A percentile compares a stretch with the other conserved stretches of the same genome.
Conservation (phyloP, 2,888 invertebrate genomes). For the Drosophila mayaguana region DNA sequence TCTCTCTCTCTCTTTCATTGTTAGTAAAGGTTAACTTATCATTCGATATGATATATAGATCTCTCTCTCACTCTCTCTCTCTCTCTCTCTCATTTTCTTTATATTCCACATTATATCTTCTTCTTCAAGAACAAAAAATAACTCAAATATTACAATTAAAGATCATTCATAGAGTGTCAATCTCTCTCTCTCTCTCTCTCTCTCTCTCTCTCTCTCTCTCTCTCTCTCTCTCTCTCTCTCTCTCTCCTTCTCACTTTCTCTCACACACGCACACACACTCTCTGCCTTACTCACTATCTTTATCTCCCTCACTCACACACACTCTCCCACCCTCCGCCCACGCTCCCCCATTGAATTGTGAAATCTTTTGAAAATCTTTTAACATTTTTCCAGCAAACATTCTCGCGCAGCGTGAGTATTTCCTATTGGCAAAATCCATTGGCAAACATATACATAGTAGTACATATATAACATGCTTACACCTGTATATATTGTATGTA, state of each 20-base stretch:
- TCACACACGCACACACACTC: neutral
- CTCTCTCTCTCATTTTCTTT: neutral
- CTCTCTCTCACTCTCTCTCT: neutral
- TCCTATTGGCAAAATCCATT: conserved; percentile 24
- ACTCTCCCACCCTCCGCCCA: neutral
- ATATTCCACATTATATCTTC: too few relatives aligned
- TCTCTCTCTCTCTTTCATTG: neutral
- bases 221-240: neutral
- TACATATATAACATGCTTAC: neutral
- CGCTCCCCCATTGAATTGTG: conserved; percentile 28
- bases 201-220: neutral
- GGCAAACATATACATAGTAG: conserved; percentile 1
- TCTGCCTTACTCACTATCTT: neutral
- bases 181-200: neutral
- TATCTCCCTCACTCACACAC: neutral
- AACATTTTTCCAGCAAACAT: conserved; percentile 77
- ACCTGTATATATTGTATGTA: neutral
- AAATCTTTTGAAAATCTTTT: conserved; percentile 63
- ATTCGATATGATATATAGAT: too few relatives aligned
- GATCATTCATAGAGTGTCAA: too few relatives aligned
- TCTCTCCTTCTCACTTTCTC: neutral
- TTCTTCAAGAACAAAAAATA: too few relatives aligned
- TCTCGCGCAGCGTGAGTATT: conserved; percentile 77
- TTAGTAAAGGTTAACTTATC: too few relatives aligned
- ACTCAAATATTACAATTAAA: too few relatives aligned